Percentiles rank a stretch among this genome's conserved stretches.
Evolutionary conservation across 2,113 vertebrate genomes (phyloP).

Genomic region (Tachysurus vachellii): DNA sequence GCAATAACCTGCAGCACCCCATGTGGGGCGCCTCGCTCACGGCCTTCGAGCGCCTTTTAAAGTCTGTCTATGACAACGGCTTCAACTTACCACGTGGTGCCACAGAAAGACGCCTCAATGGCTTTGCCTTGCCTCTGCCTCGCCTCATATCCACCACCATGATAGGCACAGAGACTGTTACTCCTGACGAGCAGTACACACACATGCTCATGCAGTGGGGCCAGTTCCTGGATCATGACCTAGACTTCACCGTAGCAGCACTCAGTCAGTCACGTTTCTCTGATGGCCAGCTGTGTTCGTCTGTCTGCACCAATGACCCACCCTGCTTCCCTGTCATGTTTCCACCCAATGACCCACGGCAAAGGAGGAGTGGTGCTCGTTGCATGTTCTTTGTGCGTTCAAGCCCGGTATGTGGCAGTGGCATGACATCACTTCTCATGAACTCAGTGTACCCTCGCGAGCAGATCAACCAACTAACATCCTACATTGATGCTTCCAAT

Average conservation of each 20-base stretch:
- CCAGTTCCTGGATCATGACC: conserved; percentile 95
- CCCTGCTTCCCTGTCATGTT: conserved; percentile 94
- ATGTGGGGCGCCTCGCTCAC: conserved; percentile 98
- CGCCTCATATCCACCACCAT: conserved; percentile 89
- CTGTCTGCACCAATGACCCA: conserved; percentile 89
- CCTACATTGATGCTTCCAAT: conserved; percentile 93
- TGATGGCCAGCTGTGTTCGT: conserved; percentile 88
- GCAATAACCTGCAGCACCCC: conserved; percentile 97
- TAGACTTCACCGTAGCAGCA: conserved; percentile 90
- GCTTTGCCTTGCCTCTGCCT: conserved; percentile 83
- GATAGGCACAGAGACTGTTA: conserved; percentile 89
- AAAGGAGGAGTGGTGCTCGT: conserved; percentile 80
- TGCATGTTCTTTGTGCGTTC: conserved; percentile 99
- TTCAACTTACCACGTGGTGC: conserved; percentile 91
- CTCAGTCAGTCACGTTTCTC: conserved; percentile 96
- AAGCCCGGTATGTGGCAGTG: conserved; percentile 94
- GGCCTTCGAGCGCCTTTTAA: conserved; percentile 92
- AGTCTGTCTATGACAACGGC: conserved; percentile 95
- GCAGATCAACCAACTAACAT: conserved; percentile 97
- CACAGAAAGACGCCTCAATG: conserved; percentile 77
- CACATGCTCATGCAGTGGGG: conserved; percentile 99
- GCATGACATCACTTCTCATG: conserved; percentile 97
- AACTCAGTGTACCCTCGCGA: conserved; percentile 96
- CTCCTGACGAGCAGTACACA: conserved; percentile 88
- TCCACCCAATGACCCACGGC: conserved; percentile 83